Evolutionary conservation across 2,797 vertebrate genomes (phyloP), one percentile per base, ranked within the genome.

Genomic region (Onychomys leucogaster): DNA sequence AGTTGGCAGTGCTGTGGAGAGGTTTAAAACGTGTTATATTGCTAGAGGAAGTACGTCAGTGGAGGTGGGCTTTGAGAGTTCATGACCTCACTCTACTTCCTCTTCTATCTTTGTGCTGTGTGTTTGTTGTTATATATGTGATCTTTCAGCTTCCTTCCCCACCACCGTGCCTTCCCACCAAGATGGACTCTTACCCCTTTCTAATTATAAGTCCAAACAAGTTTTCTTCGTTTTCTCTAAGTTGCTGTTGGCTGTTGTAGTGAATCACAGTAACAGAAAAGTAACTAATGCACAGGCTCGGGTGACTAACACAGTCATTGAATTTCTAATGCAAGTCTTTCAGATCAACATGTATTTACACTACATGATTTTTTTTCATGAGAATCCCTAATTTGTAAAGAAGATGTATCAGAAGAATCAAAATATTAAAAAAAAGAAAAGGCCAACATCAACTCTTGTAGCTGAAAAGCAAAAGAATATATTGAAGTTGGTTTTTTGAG

Each of bases 361-460:
- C 78, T 82, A 57, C 23, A 61, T 14, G 63, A 59, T 55, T 73
- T 55, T 67, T 12, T 46, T 88, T 84, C 29, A 92, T 90, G 17
- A 85, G 55, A 23, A 0, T 11, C 4, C 1, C 6, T 80, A 32
- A 69, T 78, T 84, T 81, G 77, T 78, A 3, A 90, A 94, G 41
- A 81, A 92, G 61, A 78, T 71, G 13, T 85, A 67, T 95, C 34
- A 80, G 73, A 90, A 94, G 49, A 73, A 6, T 88, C 61, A 95
- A 89, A n/a, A 86, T 75, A 8, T 32, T 59, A 0, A 27, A 52
- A 77, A 55, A 55, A 52, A n/a, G 10, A 55, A 88, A 75, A 80
- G 13, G 3, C 37, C 83, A 37, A 81, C 84, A 49, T 23, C 88
- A 80, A 49, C 37, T 69, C 59, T 55, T 77, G 12, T 37, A 80